Conservation (phyloP, 2,797 vertebrate genomes). For the Hapalemur alaotrensis region DNA sequence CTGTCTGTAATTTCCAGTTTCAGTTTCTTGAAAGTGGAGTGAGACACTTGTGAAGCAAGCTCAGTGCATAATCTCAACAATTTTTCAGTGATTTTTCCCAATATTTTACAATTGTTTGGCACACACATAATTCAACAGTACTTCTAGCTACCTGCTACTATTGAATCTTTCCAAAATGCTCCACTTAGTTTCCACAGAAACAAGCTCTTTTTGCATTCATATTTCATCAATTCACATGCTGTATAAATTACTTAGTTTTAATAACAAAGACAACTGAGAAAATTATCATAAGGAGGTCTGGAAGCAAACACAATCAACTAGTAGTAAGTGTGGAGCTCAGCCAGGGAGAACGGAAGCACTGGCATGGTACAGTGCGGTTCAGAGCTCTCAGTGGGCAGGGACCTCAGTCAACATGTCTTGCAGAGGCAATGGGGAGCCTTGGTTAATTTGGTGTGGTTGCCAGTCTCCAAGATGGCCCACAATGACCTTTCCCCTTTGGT, state of each 20-base stretch:
- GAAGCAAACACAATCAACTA: background rate
- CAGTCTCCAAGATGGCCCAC: background rate
- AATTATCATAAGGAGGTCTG: background rate
- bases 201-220: slow-evolving; percentile 1
- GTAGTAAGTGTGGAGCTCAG: background rate
- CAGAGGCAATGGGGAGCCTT: background rate
- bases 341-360: background rate
- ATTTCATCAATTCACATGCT: slow-evolving; percentile 32
- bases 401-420: background rate
- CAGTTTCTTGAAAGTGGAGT: slow-evolving; percentile 3
- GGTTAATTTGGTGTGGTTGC: background rate
- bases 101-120: background rate
- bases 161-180: slow-evolving; percentile 9
- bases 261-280: background rate
- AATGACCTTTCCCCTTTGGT: background rate
- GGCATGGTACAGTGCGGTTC: background rate
- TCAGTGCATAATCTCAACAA: background rate
- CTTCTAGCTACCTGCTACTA: slow-evolving; percentile 4
- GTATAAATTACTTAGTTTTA: slow-evolving; percentile 21
- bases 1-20: background rate
- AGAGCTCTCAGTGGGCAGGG: background rate
- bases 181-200: slow-evolving; percentile 38
- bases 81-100: background rate
- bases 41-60: background rate
- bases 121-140: background rate